Base-by-base conservation (phyloP, 2,888 invertebrate species). In the Trissolcus japonicus region DNA sequence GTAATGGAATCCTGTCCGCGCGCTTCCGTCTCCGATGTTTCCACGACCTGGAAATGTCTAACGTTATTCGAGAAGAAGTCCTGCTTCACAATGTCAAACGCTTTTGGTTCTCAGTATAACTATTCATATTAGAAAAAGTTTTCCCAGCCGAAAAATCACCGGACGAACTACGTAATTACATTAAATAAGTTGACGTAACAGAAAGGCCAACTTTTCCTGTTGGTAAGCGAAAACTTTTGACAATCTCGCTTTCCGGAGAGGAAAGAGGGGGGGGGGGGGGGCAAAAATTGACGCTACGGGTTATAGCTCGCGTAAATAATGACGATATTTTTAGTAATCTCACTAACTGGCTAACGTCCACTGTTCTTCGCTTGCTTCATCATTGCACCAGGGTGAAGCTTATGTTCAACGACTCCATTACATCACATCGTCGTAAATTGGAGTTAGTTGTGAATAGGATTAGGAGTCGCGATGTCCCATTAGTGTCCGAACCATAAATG, bases 1-100 rank as follows among this genome's bases (percentile, higher is more conserved):
- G 80, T 80, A 80, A 79, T 80, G 79, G 80, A 80, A 80, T 80
- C 77, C 77, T 68, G 80, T 80, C 73, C 75, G 79, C 75, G 76
- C 69, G 69, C 55, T 80, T 80, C 80, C 77, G 69, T 77, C 73
- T 46, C 79, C 72, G 77, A 80, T 76, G 76, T 80, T 80, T 80
- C 69, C 75, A 79, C 80, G 77, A 76, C 73, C 75, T 79, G 76
- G 76, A 80, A 80, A 80, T 72, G 75, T 78, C 78, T 74, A 75
- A 79, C 68, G 75, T 78, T 75, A 74, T 65, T 78, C 72, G 74
- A 69, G 29, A 60, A 62, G 68, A 78, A 74, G 74, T 68, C 68
- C 74, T 67, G 80, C 68, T 66, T 66, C 61, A 65, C 60, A 66
- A 79, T 73, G 76, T 72, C 71, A 59, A 77, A 69, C 56, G 67